Evolutionary conservation across 2,888 invertebrate species (phyloP).

Genomic region (Agrotis segetum): DNA sequence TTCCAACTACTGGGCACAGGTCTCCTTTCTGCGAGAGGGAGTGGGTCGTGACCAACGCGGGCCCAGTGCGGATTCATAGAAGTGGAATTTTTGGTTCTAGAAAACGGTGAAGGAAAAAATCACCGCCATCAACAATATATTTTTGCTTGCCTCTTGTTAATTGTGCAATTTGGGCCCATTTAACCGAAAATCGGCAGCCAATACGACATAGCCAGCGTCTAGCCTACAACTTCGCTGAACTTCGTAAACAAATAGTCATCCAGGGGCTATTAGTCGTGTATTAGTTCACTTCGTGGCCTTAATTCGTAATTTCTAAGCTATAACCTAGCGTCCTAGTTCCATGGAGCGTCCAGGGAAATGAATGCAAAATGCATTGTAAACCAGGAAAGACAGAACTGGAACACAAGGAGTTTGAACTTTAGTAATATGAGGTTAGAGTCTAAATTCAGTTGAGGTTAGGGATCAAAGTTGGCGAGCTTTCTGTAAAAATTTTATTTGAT

Average conservation of each 20-base stretch:
- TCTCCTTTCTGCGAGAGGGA: no score
- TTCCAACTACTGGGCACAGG: no score
- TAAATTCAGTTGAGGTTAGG: conserved; percentile 14
- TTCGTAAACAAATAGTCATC: conserved; percentile 28
- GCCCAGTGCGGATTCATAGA: no score
- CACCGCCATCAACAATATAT: no score
- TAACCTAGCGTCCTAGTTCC: conserved; percentile 46
- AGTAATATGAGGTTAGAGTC: conserved; percentile 13
- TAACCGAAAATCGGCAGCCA: not conserved
- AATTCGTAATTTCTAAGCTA: conserved; percentile 56
- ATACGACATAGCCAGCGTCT: not conserved
- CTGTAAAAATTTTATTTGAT: conserved; percentile 30
- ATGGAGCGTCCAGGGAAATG: conserved; percentile 67
- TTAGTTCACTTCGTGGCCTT: conserved; percentile 34
- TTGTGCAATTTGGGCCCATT: not conserved
- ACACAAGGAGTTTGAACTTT: conserved; percentile 20
- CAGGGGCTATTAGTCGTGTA: conserved; percentile 40
- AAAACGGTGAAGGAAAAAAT: no score
- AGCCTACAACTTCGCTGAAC: conserved; percentile 3
- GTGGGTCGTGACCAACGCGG: no score
- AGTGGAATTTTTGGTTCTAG: no score
- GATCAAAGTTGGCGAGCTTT: conserved; percentile 30
- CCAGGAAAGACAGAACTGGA: conserved; percentile 17
- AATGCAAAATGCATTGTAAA: conserved; percentile 66
- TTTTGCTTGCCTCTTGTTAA: not conserved